Evolutionary conservation across 2,797 vertebrate genomes (phyloP).

Genomic region (Argentina silus): DNA sequence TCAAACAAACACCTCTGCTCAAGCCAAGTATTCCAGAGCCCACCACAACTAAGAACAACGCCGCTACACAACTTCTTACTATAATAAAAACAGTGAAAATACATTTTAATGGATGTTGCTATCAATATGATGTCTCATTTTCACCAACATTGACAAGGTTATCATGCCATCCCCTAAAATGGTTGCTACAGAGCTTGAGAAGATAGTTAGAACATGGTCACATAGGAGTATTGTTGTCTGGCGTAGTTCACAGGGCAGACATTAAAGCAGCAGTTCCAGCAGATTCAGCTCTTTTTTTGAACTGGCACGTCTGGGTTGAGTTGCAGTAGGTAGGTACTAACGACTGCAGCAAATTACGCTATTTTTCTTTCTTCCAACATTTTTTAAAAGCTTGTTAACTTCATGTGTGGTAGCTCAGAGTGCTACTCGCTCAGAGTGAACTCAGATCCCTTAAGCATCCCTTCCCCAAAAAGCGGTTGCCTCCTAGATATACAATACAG

Average conservation of each 20-base stretch:
- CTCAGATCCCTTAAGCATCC: slow-evolving; percentile 57
- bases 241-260: slow-evolving; percentile 39
- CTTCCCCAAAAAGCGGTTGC: slow-evolving; percentile 41
- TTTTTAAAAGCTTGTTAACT: slow-evolving; percentile 61
- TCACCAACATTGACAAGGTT: slow-evolving; percentile 27
- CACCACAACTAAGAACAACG: slow-evolving; percentile 14
- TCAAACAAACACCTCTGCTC: slow-evolving; percentile 49
- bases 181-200: slow-evolving; percentile 11
- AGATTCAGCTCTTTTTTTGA: slow-evolving; percentile 44
- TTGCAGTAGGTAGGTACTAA: slow-evolving; percentile 63
- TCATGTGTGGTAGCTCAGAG: slow-evolving; percentile 63
- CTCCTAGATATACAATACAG: slow-evolving; percentile 55
- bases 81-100: background rate
- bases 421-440: slow-evolving; percentile 66
- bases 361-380: slow-evolving; percentile 64
- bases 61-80: background rate
- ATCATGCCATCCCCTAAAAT: background rate
- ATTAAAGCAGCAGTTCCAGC: slow-evolving; percentile 51
- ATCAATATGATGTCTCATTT: slow-evolving; percentile 22
- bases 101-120: background rate
- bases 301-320: slow-evolving; percentile 48
- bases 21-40: background rate
- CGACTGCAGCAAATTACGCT: slow-evolving; percentile 66
- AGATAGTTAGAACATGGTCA: slow-evolving; percentile 33
- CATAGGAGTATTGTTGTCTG: slow-evolving; percentile 34